Percentiles rank a stretch among this genome's conserved stretches.
These are phyloP conservation scores for Apogon hyalosoma DNA, from an alignment of 2,797 vertebrate species.

Conservation along the genomic window DNA sequence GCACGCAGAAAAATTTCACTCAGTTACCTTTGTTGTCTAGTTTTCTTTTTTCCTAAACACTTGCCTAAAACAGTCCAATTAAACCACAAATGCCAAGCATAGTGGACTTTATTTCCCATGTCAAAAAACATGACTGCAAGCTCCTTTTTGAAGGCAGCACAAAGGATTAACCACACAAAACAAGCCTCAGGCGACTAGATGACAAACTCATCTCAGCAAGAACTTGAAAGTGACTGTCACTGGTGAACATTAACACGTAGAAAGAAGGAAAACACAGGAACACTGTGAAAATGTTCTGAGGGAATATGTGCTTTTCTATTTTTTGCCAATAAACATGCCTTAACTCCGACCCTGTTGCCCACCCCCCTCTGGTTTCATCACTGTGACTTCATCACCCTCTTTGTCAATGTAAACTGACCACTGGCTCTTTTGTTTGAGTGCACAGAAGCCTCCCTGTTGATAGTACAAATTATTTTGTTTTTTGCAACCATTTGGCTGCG, in stretches of 20 bases:
- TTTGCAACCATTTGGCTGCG: too few species aligned
- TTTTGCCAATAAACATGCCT: conserved; percentile 1
- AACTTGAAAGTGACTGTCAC: conserved; percentile 21
- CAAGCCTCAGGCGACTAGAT: conserved; percentile 11
- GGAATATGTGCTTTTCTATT: not conserved
- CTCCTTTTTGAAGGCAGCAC: conserved; percentile 23
- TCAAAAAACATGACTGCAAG: conserved; percentile 14
- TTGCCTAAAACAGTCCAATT: not conserved
- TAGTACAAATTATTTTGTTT: conserved; percentile 18
- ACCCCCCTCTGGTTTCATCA: conserved; percentile 43
- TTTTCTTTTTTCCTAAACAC: conserved; percentile 10
- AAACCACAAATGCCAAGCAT: conserved; percentile 27
- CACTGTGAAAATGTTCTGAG: not conserved
- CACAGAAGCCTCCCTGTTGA: conserved; percentile 44
- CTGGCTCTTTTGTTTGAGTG: conserved; percentile 46
- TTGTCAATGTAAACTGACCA: conserved; percentile 59
- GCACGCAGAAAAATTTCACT: not conserved
- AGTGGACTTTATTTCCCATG: conserved; percentile 16
- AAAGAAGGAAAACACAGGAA: not conserved
- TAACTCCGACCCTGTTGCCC: conserved; percentile 21
- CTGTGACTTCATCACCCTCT: conserved; percentile 48
- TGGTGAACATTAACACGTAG: conserved; percentile 8
- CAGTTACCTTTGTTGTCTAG: not conserved
- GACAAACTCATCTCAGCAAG: conserved; percentile 10
- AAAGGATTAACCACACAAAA: conserved; percentile 9